These are phyloP conservation scores for Acleris sparsana DNA, from an alignment of 2,888 invertebrate species.

Conservation along the genomic window DNA sequence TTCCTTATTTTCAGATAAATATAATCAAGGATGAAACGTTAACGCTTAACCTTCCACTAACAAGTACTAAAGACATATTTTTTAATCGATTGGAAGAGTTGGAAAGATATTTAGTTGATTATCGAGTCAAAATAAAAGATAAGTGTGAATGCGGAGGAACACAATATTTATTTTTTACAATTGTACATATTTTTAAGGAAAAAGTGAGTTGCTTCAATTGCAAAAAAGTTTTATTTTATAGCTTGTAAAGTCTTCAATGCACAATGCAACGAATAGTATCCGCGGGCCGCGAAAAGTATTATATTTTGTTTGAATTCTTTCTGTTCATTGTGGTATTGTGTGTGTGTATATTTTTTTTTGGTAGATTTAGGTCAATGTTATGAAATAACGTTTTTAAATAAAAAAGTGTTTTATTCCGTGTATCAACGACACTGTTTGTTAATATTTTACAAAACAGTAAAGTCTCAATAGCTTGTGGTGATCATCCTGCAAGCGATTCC, in stretches of 20 bases:
- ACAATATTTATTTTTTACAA: slow-evolving; percentile 10
- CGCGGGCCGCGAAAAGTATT: slow-evolving; percentile 10
- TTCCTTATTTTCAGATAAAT: too few relatives aligned
- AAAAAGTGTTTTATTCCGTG: slow-evolving; percentile 12
- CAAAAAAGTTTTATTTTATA: slow-evolving; percentile 9
- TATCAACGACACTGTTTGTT: slow-evolving; percentile 11
- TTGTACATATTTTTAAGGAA: slow-evolving; percentile 4
- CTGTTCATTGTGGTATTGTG: slow-evolving; percentile 6
- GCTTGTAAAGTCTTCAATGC: slow-evolving; percentile 7
- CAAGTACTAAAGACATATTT: too few relatives aligned
- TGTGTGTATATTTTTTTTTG: slow-evolving; percentile 7
- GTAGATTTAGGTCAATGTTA: slow-evolving; percentile 6
- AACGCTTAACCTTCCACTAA: too few relatives aligned
- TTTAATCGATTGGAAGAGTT: too few relatives aligned
- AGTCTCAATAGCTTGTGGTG: slow-evolving; percentile 11
- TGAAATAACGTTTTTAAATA: slow-evolving; percentile 9
- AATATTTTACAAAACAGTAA: slow-evolving; percentile 13
- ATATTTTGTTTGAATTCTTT: slow-evolving; percentile 8
- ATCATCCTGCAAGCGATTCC: too few relatives aligned
- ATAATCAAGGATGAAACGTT: too few relatives aligned
- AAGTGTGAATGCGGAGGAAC: neutral
- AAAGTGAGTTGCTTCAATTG: slow-evolving; percentile 7
- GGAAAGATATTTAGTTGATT: too few relatives aligned
- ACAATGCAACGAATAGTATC: slow-evolving; percentile 9
- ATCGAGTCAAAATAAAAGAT: too few relatives aligned